These are phyloP conservation scores for Mythimna impura DNA, from an alignment of 2,888 invertebrate species.

Conservation along the genomic window DNA sequence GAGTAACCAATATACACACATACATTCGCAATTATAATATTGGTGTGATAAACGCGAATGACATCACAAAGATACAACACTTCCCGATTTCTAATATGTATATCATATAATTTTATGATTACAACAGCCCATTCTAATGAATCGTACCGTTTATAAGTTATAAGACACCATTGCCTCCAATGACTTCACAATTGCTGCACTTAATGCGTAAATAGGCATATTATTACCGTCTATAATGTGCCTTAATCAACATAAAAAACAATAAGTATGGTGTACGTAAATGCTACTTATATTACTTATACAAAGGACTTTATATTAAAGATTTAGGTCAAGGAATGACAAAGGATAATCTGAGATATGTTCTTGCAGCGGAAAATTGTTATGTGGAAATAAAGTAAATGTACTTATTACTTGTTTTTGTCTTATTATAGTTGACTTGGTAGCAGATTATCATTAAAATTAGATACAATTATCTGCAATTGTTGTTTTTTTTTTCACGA, in stretches of 20 bases:
- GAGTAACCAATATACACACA: too few relatives aligned
- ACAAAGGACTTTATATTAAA: slow-evolving; percentile 37
- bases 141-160: slow-evolving; percentile 41
- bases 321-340: slow-evolving; percentile 54
- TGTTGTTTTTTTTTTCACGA: neutral
- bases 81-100: slow-evolving; percentile 10
- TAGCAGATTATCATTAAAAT: slow-evolving; percentile 1
- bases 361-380: slow-evolving; percentile 24
- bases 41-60: neutral
- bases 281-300: slow-evolving; percentile 34
- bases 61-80: neutral
- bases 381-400: slow-evolving; percentile 30
- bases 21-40: too few relatives aligned
- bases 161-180: slow-evolving; percentile 30
- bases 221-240: slow-evolving; percentile 45
- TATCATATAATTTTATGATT: slow-evolving; percentile 28
- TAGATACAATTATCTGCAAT: slow-evolving; percentile 2
- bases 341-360: slow-evolving; percentile 43
- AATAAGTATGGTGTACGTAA: slow-evolving; percentile 44
- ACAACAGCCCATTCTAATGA: slow-evolving; percentile 28
- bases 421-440: neutral
- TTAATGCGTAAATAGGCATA: slow-evolving; percentile 53
- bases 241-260: slow-evolving; percentile 58
- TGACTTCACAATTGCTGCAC: slow-evolving; percentile 52
- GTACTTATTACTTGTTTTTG: slow-evolving; percentile 36